Evolutionary conservation across 2,888 invertebrate genomes (phyloP).

Genomic region (Bombylius major): DNA sequence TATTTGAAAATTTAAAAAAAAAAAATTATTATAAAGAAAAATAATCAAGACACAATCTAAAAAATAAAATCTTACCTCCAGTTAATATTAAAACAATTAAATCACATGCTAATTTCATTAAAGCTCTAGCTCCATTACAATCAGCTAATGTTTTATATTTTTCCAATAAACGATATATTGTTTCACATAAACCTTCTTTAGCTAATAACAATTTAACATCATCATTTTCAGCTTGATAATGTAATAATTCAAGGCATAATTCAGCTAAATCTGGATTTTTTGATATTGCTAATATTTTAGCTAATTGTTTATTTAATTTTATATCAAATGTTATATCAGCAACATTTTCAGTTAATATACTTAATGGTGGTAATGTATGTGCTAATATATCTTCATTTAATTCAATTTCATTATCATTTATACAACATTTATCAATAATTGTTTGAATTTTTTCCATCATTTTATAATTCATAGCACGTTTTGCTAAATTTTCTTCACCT

Average conservation of each 20-base stretch:
- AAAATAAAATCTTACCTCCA: constrained; percentile 48
- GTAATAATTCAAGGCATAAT: constrained; percentile 61
- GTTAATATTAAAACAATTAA: constrained; percentile 72
- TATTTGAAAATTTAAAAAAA: constrained; percentile 24
- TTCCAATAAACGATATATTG: constrained; percentile 61
- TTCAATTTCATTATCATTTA: constrained; percentile 38
- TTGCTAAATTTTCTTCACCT: constrained; percentile 54
- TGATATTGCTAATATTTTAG: constrained; percentile 47
- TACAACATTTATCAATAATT: constrained; percentile 38
- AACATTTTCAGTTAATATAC: constrained; percentile 49
- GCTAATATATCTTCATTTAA: constrained; percentile 44
- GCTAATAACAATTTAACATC: constrained; percentile 65
- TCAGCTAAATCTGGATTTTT: constrained; percentile 60
- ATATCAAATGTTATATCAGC: constrained; percentile 46
- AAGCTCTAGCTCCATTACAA: constrained; percentile 49
- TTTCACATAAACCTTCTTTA: constrained; percentile 60
- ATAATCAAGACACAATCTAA: too few species aligned
- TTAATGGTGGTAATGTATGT: constrained; percentile 46
- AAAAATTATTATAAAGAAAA: too few species aligned
- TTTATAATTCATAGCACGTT: constrained; percentile 43
- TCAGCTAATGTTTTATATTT: constrained; percentile 51
- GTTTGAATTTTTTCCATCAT: constrained; percentile 42
- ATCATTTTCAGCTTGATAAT: constrained; percentile 66
- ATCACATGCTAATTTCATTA: constrained; percentile 75
- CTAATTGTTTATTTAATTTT: constrained; percentile 44